Base-by-base conservation (phyloP, 2,113 vertebrate genomes). In the Xiphias gladius region DNA sequence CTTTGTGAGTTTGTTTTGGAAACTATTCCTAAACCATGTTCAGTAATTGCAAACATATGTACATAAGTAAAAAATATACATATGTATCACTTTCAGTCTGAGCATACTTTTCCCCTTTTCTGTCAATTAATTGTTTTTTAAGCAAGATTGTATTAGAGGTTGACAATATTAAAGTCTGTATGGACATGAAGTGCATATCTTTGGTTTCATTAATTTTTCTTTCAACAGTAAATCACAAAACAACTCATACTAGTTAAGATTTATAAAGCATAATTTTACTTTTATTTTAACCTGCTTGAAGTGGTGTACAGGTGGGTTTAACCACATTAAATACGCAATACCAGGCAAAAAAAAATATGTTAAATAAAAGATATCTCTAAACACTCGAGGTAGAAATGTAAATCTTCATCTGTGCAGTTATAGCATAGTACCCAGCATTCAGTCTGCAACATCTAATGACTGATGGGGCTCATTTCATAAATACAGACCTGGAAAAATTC, bases 101-200 rank as follows among this genome's bases (percentile, higher is more conserved):
- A 80, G 10, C 8, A 64, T 50, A 62, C 28, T n/a, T 79, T 79
- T 64, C 7, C 75, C 58, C 6, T 26, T 80, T 63, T 80, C 54
- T 87, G 76, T 81, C 55, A 48, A 63, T 85, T 30, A 70, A 73
- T 84, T 69, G 62, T 86, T 54, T 79, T 32, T 35, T 35, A 35
- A 69, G 61, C 65, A 63, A 46, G 37, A 63, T 72, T 80, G 50
- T 84, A 39, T 79, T 80, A 82, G 48, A 83, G 68, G 55, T 73
- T 93, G 68, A 74, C 48, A 57, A 64, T 68, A 90, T 78, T 92
- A 91, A 93, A 93, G 73, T 79, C 13, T 83, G 65, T 87, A 59
- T 80, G 70, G 48, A 82, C 61, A 68, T 88, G 16, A 73, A 73
- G 28, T 76, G 37, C 30, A 65, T 41, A 28, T 73, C 1, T 61